Percentiles rank a stretch among this genome's conserved stretches.
Conservation (phyloP, 2,888 invertebrate species). For the Nemotelus nigrinus region DNA sequence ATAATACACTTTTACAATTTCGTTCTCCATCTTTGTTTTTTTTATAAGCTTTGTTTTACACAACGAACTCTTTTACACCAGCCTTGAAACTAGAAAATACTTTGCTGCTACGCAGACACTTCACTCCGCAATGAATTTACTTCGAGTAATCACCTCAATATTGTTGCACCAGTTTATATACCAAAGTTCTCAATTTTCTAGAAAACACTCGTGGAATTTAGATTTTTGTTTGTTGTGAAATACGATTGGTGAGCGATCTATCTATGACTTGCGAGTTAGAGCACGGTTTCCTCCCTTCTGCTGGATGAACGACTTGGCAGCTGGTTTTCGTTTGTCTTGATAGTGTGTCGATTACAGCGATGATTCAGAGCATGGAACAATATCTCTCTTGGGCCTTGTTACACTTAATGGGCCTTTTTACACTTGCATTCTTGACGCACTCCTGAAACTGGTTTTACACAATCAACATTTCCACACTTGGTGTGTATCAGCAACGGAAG, state of each 20-base stretch:
- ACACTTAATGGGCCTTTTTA: too few species aligned
- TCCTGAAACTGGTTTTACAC: too few species aligned
- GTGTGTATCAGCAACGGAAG: too few species aligned
- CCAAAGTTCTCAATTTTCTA: background rate
- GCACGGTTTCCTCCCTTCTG: background rate
- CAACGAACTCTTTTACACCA: too few species aligned
- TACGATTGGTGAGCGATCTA: background rate
- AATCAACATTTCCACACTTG: too few species aligned
- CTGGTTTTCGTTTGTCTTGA: background rate
- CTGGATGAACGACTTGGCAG: background rate
- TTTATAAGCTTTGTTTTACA: too few species aligned
- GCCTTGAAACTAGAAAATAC: background rate
- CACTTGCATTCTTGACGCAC: too few species aligned
- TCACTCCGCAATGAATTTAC: background rate
- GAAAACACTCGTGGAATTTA: slow-evolving; percentile 10
- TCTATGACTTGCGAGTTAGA: slow-evolving; percentile 13
- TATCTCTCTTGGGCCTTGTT: too few species aligned
- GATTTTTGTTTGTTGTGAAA: slow-evolving; percentile 25
- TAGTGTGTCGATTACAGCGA: background rate
- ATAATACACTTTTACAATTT: slow-evolving; percentile 34
- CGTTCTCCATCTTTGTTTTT: slow-evolving; percentile 21
- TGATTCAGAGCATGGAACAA: slow-evolving; percentile 17
- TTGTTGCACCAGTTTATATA: background rate
- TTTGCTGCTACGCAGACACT: slow-evolving; percentile 5
- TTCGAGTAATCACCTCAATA: background rate